These are phyloP conservation scores for Meganola albula DNA, from an alignment of 2,888 invertebrate genomes.

Conservation along the genomic window DNA sequence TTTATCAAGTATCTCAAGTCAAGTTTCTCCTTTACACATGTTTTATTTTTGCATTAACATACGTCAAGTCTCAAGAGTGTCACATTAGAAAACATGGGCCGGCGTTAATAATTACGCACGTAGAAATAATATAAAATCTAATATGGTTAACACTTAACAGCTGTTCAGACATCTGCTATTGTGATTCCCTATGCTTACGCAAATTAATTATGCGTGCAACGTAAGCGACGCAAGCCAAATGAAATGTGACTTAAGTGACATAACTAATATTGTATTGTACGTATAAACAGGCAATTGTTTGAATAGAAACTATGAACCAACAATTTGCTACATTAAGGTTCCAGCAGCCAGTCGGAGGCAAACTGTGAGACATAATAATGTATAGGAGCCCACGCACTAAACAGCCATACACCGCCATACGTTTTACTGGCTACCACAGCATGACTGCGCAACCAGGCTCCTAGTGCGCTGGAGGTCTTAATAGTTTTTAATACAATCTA, in stretches of 20 bases:
- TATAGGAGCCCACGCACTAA: too few species aligned
- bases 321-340: too few species aligned
- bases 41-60: slow-evolving; percentile 23
- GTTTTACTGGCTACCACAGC: too few species aligned
- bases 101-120: slow-evolving; percentile 43
- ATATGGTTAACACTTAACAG: slow-evolving; percentile 53
- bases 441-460: too few species aligned
- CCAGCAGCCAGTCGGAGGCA: too few species aligned
- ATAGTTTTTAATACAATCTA: too few species aligned
- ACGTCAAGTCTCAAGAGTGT: slow-evolving; percentile 26
- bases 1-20: slow-evolving; percentile 1
- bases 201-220: slow-evolving; percentile 52
- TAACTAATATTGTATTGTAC: background rate
- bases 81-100: slow-evolving; percentile 32
- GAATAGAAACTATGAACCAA: too few species aligned
- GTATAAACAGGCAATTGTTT: slow-evolving; percentile 7
- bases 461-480: too few species aligned
- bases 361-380: too few species aligned
- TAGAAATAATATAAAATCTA: slow-evolving; percentile 38
- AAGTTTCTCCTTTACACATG: slow-evolving; percentile 2
- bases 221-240: slow-evolving; percentile 40
- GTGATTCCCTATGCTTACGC: slow-evolving; percentile 54
- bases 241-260: slow-evolving; percentile 22
- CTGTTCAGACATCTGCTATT: slow-evolving; percentile 60
- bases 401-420: too few species aligned